Conservation (phyloP, 2,797 vertebrate genomes). For the Ctenopoma multispine region DNA sequence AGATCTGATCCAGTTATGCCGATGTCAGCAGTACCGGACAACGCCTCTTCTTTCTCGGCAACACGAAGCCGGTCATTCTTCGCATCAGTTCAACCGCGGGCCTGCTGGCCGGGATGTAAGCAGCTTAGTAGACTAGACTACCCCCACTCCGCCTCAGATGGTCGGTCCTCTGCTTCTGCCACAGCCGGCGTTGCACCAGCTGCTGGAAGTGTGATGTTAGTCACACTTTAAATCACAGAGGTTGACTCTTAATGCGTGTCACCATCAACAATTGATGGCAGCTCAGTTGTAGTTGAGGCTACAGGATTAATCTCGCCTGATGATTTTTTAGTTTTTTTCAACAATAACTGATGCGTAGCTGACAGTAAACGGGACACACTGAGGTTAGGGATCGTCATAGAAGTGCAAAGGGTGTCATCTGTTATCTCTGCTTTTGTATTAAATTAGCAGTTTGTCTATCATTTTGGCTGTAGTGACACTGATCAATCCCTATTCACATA, state of each 20-base stretch:
- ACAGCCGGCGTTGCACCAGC: conserved; percentile 51
- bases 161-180: conserved; percentile 64
- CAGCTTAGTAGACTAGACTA: conserved; percentile 73
- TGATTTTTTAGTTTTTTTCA: neutral
- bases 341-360: neutral
- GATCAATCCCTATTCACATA: no score
- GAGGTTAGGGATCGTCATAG: conserved; percentile 48
- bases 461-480: no score
- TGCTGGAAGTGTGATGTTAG: conserved; percentile 35
- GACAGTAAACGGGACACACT: neutral
- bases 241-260: neutral
- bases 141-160: conserved; percentile 67
- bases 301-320: neutral
- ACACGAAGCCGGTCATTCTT: conserved; percentile 51
- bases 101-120: conserved; percentile 65
- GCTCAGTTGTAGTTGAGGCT: no score
- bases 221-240: conserved; percentile 1
- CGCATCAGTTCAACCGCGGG: conserved; percentile 46
- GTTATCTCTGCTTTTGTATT: no score
- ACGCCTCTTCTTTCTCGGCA: conserved; percentile 49
- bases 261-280: neutral
- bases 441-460: no score
- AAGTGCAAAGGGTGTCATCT: conserved; percentile 13
- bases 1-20: conserved; percentile 54
- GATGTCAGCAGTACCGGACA: conserved; percentile 42